These are phyloP conservation scores for Sebastes minor DNA, from an alignment of 2,797 vertebrate species.

Conservation along the genomic window DNA sequence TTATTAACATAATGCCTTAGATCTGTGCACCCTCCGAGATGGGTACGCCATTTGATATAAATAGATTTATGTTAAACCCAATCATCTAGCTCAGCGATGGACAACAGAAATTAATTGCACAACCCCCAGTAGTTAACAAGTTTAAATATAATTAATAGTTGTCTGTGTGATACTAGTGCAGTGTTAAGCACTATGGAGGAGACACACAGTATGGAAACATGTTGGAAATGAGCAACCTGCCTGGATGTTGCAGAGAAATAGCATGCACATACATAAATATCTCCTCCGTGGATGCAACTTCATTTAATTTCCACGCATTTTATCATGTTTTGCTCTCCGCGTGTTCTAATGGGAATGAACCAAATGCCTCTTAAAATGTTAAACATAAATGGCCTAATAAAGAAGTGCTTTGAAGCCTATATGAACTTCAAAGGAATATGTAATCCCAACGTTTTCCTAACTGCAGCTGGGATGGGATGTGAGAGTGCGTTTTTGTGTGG, in stretches of 20 bases:
- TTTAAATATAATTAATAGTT: slow-evolving; percentile 16
- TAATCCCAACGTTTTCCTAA: slow-evolving; percentile 43
- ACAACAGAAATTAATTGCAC: slow-evolving; percentile 25
- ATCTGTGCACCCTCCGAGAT: slow-evolving; percentile 37
- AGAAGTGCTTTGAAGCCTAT: slow-evolving; percentile 55
- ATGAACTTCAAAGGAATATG: slow-evolving; percentile 66
- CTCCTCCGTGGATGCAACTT: slow-evolving; percentile 1
- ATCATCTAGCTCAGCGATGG: slow-evolving; percentile 26
- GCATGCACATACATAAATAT: not conserved
- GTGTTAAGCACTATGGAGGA: not conserved
- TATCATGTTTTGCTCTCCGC: slow-evolving; percentile 24
- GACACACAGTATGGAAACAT: not conserved
- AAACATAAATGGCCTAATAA: slow-evolving; percentile 59
- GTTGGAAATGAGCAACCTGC: not conserved
- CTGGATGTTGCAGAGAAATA: not conserved
- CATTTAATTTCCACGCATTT: slow-evolving; percentile 25
- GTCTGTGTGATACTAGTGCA: not conserved
- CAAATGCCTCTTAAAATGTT: slow-evolving; percentile 63
- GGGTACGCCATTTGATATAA: slow-evolving; percentile 17
- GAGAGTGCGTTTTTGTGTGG: not conserved
- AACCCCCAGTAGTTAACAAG: slow-evolving; percentile 8
- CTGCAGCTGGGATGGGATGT: slow-evolving; percentile 3
- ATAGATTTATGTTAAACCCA: slow-evolving; percentile 37
- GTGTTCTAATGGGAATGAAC: slow-evolving; percentile 43
- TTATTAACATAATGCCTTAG: slow-evolving; percentile 58